Evolutionary conservation across 1,140 invertebrate species (phyloP).

Genomic region (Pseudomyrmex sp.): DNA sequence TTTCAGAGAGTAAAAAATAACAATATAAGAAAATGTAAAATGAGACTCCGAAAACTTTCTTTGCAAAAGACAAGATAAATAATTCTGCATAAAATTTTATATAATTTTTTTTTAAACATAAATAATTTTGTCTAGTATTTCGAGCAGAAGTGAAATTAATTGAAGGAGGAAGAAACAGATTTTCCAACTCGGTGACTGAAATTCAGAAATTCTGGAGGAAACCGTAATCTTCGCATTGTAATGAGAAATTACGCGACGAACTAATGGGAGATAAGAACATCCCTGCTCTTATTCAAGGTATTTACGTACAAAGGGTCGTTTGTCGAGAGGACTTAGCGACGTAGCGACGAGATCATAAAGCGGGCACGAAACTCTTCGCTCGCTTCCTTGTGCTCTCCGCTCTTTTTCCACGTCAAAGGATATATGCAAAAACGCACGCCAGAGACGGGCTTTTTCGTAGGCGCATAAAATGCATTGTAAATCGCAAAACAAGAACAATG

Average conservation of each 20-base stretch:
- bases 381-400: constrained; percentile 46
- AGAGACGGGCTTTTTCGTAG: constrained; percentile 51
- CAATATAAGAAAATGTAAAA: no score
- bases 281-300: constrained; percentile 60
- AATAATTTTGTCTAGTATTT: constrained; percentile 10
- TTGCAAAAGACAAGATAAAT: no score
- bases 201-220: constrained; percentile 37
- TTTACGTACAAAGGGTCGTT: constrained; percentile 66
- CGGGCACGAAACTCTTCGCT: constrained; percentile 65
- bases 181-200: constrained; percentile 12
- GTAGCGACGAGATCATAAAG: constrained; percentile 70
- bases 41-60: no score
- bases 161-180: constrained; percentile 4
- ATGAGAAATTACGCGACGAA: constrained; percentile 53
- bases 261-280: constrained; percentile 47
- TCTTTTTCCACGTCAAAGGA: constrained; percentile 72
- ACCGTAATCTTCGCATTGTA: constrained; percentile 53
- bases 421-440: constrained; percentile 64
- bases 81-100: no score
- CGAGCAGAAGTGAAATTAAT: constrained; percentile 13
- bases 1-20: no score
- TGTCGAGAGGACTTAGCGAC: constrained; percentile 67
- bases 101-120: background rate
- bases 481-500: constrained; percentile 18
- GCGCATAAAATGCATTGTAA: constrained; percentile 59